Evolutionary conservation across 2,888 invertebrate species (phyloP), one percentile per base, ranked within the genome.

Genomic region (Plebejus anna): DNA sequence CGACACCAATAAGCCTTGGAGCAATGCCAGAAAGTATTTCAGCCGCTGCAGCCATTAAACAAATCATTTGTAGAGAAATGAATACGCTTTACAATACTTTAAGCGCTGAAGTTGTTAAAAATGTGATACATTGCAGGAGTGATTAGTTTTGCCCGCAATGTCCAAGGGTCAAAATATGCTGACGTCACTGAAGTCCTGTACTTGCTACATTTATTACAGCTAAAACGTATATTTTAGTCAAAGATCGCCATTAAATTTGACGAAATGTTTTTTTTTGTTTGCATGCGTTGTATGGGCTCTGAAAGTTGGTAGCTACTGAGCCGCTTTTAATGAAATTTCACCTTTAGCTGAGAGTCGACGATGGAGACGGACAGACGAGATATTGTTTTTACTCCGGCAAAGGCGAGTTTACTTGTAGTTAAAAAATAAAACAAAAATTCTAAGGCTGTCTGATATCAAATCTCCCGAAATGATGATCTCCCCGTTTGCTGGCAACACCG

Each of bases 1-100:
- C 59, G 76, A 76, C 71, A 57, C 59, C 70, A 59, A 76, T 76
- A 71, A 42, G 71, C 42, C 57, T 38, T 76, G 71, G 76, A 70
- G 59, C 57, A 4, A 57, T 28, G 76, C 76, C 76, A 76, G 70
- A 71, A 71, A 72, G 22, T 70, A 72, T 72, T 72, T 72, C 38
- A 76, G 47, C 47, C 76, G 47, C 32, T 70, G 16, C 70, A 70
- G 70, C 47, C 28, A 76, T 76, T 70, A 76, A 66, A 70, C 55
- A 51, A 71, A 71, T 71, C 38, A 42, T 42, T 71, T 13, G 3
- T 42, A 42, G n/a, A 42, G 71, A 42, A 42, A n/a, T 38, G 9
- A 71, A 9, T 38, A 42, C 42, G 71, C 42, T 71, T 42, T 3
- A 42, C 3, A 28, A n/a, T 7, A 42, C n/a, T 71, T 42, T 4